Conservation (phyloP, 2,888 invertebrate species). For the Chironomus riparius region DNA sequence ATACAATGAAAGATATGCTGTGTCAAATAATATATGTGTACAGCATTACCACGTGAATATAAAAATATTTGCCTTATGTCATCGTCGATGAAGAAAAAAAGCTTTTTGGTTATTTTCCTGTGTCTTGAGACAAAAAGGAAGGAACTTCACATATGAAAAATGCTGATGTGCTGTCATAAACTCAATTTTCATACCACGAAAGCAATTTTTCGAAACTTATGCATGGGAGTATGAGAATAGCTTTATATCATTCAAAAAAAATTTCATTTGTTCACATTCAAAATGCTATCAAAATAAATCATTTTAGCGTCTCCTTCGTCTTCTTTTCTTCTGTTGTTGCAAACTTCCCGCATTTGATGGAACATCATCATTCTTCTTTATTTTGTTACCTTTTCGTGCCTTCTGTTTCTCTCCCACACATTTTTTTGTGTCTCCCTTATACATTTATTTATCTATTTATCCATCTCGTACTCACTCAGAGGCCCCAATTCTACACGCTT, state of each 20-base stretch:
- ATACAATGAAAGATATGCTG: no score
- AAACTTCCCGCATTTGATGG: background rate
- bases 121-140: background rate
- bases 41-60: background rate
- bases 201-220: no score
- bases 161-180: no score
- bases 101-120: background rate
- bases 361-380: constrained; percentile 19
- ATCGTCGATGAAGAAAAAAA: background rate
- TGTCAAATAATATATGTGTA: no score
- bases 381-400: background rate
- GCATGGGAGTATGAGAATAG: no score
- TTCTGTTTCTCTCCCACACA: background rate
- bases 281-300: constrained; percentile 22
- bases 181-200: no score
- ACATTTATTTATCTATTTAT: background rate
- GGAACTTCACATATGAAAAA: no score
- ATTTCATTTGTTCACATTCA: background rate
- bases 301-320: background rate
- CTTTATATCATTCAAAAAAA: no score
- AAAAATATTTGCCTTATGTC: constrained; percentile 10
- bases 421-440: background rate
- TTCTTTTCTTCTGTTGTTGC: background rate
- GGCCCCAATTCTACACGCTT: background rate
- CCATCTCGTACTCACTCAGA: no score